A percentile compares a stretch with the other conserved stretches of the same genome.
These are phyloP conservation scores for Burhinus oedicnemus DNA, from an alignment of 2,113 vertebrate species.

Conservation along the genomic window DNA sequence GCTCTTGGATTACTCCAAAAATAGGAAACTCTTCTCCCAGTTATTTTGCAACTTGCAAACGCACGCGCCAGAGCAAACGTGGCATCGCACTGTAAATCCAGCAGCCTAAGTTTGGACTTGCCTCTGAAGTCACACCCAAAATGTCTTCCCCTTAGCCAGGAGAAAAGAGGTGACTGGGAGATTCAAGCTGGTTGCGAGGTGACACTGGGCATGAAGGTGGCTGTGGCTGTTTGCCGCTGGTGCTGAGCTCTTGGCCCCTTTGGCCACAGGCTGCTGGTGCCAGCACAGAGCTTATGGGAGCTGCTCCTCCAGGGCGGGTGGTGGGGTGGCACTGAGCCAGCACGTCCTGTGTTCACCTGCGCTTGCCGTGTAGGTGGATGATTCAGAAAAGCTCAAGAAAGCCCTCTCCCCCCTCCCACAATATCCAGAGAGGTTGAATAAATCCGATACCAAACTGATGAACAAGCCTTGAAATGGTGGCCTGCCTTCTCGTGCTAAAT, in stretches of 20 bases:
- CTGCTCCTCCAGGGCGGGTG: background rate
- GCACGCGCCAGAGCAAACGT: rapidly evolving
- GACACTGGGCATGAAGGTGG: rapidly evolving
- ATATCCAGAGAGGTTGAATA: background rate
- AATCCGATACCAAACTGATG: background rate
- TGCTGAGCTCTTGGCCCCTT: rapidly evolving
- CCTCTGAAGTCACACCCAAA: background rate
- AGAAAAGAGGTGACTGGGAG: background rate
- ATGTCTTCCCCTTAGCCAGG: background rate
- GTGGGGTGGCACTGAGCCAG: background rate
- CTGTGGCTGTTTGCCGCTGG: rapidly evolving
- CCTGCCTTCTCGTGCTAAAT: background rate
- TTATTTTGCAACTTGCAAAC: background rate
- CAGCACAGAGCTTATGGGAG: background rate
- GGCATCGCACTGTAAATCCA: background rate
- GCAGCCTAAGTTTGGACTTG: background rate
- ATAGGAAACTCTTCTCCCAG: background rate
- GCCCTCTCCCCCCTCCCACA: background rate
- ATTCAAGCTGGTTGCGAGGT: background rate
- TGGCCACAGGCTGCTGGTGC: background rate
- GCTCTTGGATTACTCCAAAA: background rate
- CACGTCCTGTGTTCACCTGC: rapidly evolving
- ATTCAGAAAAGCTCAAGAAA: background rate
- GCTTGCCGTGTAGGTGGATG: background rate
- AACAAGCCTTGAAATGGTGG: background rate